Evolutionary conservation across 2,113 vertebrate species (phyloP), one percentile per base, ranked within the genome.

Genomic region (Hyperopisus bebe): DNA sequence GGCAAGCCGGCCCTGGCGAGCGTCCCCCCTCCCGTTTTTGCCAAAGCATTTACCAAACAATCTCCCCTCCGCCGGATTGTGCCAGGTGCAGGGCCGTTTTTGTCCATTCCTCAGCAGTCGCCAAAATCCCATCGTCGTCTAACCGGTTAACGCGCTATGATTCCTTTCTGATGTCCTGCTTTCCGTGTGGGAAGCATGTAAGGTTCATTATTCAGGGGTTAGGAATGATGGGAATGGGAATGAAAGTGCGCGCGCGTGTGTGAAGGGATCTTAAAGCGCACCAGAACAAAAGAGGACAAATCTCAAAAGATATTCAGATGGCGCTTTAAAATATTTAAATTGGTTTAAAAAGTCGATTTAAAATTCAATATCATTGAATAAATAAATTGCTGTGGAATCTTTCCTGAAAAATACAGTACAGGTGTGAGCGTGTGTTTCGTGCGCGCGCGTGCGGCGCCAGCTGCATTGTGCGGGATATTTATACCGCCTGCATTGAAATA

Each of bases 241-340:
- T 89, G 47, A 82, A 70, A 19, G 7, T 11, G 35, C 31, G 7
- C 3, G 31, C 3, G 31, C 2, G 15, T 11, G 53, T 58, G 53
- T 2, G 21, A 15, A 44, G 3, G 55, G 86, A 31, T 9, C 11
- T n/a, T 31, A 86, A 47, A 51, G n/a, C 47, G 3, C 50, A 83
- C 21, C 19, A n/a, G 44, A 91, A 89, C 93, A 90, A 90, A 86
- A 80, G 90, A 94, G 89, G 47, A 83, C 66, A 85, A 21, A 87
- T 87, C 92, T 93, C 93, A 1, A 86, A 84, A 93, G 92, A 92
- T 91, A 92, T 48, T 90, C 90, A 91, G 90, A 93, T 84, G 39
- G 90, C 88, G 91, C 77, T 92, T 91, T 93, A 91, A 94, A 95
- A 94, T 94, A 94, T 92, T 93, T 92, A 93, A 89, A 91, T 88